Percentiles rank a stretch among this genome's conserved stretches.
These are phyloP conservation scores for Thrips palmi DNA, from an alignment of 1,140 invertebrate genomes.

Conservation along the genomic window DNA sequence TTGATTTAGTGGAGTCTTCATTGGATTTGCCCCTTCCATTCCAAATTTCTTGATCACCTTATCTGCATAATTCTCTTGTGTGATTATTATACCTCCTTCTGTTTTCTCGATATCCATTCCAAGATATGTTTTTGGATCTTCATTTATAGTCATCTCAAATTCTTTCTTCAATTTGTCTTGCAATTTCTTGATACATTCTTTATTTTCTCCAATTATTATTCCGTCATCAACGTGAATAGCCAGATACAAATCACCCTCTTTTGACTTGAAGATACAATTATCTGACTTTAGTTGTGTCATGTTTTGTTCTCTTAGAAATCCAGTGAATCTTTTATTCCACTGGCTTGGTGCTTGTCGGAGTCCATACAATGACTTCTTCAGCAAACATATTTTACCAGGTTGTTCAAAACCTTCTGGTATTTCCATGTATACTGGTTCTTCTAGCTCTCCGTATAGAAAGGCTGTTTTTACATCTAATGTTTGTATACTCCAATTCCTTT, in stretches of 20 bases:
- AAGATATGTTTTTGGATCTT: slow-evolving; percentile 15
- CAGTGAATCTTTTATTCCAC: slow-evolving; percentile 19
- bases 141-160: slow-evolving; percentile 16
- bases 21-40: slow-evolving; percentile 16
- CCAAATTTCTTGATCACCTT: slow-evolving; percentile 17
- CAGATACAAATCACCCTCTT: slow-evolving; percentile 7
- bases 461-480: slow-evolving; percentile 24
- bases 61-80: slow-evolving; percentile 16
- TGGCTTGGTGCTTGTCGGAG: slow-evolving; percentile 20
- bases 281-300: slow-evolving; percentile 14
- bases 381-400: slow-evolving; percentile 13
- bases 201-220: slow-evolving; percentile 15
- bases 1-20: slow-evolving; percentile 17
- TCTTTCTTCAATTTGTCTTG: slow-evolving; percentile 4
- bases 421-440: slow-evolving; percentile 24
- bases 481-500: slow-evolving; percentile 14
- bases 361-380: slow-evolving; percentile 21
- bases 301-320: slow-evolving; percentile 14
- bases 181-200: slow-evolving; percentile 16
- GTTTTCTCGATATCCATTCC: slow-evolving; percentile 19
- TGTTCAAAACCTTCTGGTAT: slow-evolving; percentile 20
- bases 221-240: slow-evolving; percentile 14
- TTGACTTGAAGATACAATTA: slow-evolving; percentile 3
- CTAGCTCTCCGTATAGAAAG: slow-evolving; percentile 24
- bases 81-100: slow-evolving; percentile 13